These are phyloP conservation scores for Parnassius glacialis DNA, from an alignment of 2,888 invertebrate genomes.

Conservation along the genomic window DNA sequence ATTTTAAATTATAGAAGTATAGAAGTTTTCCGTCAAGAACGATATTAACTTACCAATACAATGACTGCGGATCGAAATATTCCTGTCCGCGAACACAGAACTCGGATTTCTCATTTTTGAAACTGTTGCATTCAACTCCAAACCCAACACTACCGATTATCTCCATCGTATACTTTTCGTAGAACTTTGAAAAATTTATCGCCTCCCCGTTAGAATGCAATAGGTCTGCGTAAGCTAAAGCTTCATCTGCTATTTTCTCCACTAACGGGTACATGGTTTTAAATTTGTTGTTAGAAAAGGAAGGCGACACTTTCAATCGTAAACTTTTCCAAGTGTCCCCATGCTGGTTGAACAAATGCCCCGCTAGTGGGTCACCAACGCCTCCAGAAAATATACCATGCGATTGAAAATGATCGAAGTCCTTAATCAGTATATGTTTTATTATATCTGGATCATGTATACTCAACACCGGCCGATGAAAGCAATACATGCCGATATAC, in stretches of 20 bases:
- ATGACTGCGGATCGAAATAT: conserved; percentile 62
- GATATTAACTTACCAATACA: conserved; percentile 58
- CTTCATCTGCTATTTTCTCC: conserved; percentile 76
- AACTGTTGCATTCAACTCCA: conserved; percentile 82
- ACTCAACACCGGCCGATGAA: conserved; percentile 81
- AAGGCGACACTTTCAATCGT: conserved; percentile 82
- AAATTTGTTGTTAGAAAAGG: conserved; percentile 85
- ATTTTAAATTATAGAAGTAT: too few species aligned
- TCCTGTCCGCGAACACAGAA: conserved; percentile 72
- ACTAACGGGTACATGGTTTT: conserved; percentile 83
- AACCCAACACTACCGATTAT: conserved; percentile 83
- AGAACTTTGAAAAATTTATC: conserved; percentile 78
- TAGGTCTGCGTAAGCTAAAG: conserved; percentile 64
- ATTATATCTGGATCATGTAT: conserved; percentile 83
- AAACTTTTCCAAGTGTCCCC: conserved; percentile 83
- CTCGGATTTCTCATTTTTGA: conserved; percentile 76
- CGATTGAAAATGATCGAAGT: conserved; percentile 84
- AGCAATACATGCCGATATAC: conserved; percentile 82
- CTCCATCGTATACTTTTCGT: conserved; percentile 82
- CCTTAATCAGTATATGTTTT: conserved; percentile 81
- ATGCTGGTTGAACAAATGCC: conserved; percentile 80
- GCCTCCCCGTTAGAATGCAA: conserved; percentile 48
- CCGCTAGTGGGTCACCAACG: conserved; percentile 81
- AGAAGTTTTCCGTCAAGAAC: too few species aligned
- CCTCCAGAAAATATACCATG: conserved; percentile 83